Base-by-base conservation (phyloP, 2,888 invertebrate genomes). In the Athalia circularis region DNA sequence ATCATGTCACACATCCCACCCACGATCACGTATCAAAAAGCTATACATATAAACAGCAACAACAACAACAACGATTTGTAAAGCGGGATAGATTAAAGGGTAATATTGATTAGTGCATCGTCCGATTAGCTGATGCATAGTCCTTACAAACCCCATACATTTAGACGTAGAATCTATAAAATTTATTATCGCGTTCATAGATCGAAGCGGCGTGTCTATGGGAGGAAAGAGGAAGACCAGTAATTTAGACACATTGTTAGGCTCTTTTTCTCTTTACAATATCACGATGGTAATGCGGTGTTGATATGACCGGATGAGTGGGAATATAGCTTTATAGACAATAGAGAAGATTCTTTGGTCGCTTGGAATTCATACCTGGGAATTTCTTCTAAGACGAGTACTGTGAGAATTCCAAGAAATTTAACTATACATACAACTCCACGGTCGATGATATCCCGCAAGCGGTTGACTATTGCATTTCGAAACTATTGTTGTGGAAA, bases 401-500 rank as follows among this genome's bases (percentile, higher is more conserved):
- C n/a, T 54, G 68, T 68, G 68, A 68, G 68, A 68, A 54, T 68
- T 52, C 68, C 52, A 11, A 6, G 68, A 68, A 54, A 68, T 68
- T 68, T 9, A 29, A 52, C 50, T 29, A 29, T 29, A 1, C 2
- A 29, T 29, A 54, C 43, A 50, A 52, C 68, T 68, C 43, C n/a
- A 68, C 68, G 68, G 68, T 68, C 68, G 52, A 68, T n/a, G 29
- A 65, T 48, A 13, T 61, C 61, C 29, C 29, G 2, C 29, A 29
- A 29, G 29, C 29, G 0, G 29, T 29, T 29, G 29, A 29, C 29
- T 29, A 29, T 29, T 29, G 29, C 29, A 29, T 29, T 29, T 1
- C 29, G 29, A 29, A 29, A 29, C 29, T 0, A 2, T 29, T 29
- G 29, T 29, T 29, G 29, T 29, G 2, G 29, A 29, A 29, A 29